phyloP scores from a whole-genome alignment of 2,797 vertebrate species.

The Perodicticus potto region DNA sequence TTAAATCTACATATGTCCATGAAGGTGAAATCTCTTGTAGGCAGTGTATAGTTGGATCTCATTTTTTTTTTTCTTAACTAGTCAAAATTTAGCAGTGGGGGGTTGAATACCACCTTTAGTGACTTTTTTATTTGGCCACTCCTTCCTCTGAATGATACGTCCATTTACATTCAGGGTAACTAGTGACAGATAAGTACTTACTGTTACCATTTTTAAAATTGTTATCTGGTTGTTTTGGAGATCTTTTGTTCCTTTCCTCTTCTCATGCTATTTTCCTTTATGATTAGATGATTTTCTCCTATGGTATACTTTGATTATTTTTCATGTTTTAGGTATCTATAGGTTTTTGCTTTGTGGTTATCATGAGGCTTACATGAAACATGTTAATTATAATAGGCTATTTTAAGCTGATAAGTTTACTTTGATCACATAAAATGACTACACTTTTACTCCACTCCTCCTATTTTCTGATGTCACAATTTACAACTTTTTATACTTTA shows the following conservation, averaged over 20 bases:
- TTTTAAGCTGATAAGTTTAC: neutral
- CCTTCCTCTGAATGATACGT: neutral
- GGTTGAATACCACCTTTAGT: too few relatives aligned
- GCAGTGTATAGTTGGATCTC: neutral
- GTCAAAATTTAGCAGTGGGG: too few relatives aligned
- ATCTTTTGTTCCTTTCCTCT: neutral
- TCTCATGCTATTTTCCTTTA: neutral
- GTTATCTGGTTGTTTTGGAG: neutral
- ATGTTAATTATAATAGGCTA: neutral
- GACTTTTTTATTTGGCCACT: neutral
- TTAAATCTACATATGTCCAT: neutral
- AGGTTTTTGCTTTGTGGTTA: neutral
- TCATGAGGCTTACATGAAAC: neutral
- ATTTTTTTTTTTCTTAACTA: neutral
- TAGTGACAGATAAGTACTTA: neutral
- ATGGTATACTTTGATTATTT: neutral
- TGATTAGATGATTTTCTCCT: neutral
- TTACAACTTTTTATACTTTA: neutral
- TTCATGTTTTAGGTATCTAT: neutral
- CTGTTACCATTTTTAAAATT: neutral
- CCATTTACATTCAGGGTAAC: neutral
- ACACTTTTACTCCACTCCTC: neutral
- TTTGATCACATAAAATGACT: neutral
- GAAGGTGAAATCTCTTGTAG: neutral
- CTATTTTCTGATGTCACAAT: neutral